These are phyloP conservation scores for Ramphastos sulfuratus DNA, from an alignment of 2,113 vertebrate species.

Conservation along the genomic window DNA sequence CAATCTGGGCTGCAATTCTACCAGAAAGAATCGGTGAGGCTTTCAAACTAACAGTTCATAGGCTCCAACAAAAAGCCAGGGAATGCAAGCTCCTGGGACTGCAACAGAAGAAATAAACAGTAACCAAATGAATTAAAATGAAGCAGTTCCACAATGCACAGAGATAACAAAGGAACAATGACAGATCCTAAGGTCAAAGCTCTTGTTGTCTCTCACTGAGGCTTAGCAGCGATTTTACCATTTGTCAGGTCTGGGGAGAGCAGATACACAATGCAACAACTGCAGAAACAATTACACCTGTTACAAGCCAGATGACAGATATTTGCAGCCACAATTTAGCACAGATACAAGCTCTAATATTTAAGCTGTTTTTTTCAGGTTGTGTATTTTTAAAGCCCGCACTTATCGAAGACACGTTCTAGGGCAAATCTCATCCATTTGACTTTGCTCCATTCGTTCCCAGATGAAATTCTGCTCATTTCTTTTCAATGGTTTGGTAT, in stretches of 20 bases:
- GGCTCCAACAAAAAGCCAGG: background rate
- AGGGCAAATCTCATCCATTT: conserved; percentile 13
- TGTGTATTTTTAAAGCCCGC: conserved; percentile 33
- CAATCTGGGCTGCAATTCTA: background rate
- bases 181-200: conserved; percentile 56
- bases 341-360: conserved; percentile 16
- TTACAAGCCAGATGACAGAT: background rate
- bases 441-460: background rate
- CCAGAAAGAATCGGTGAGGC: background rate
- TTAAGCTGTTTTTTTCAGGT: background rate
- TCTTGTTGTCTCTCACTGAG: background rate
- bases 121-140: conserved; percentile 19
- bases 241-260: background rate
- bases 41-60: background rate
- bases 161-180: conserved; percentile 33
- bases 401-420: background rate
- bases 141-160: background rate
- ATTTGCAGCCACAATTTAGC: conserved; percentile 12
- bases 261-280: background rate
- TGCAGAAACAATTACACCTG: conserved; percentile 29
- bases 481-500: background rate
- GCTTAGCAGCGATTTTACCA: background rate
- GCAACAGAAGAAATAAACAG: conserved; percentile 20
- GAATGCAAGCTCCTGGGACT: conserved; percentile 32
- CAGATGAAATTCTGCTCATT: background rate